Evolutionary conservation across 2,113 vertebrate genomes (phyloP).

Genomic region (Cyanistes caeruleus): DNA sequence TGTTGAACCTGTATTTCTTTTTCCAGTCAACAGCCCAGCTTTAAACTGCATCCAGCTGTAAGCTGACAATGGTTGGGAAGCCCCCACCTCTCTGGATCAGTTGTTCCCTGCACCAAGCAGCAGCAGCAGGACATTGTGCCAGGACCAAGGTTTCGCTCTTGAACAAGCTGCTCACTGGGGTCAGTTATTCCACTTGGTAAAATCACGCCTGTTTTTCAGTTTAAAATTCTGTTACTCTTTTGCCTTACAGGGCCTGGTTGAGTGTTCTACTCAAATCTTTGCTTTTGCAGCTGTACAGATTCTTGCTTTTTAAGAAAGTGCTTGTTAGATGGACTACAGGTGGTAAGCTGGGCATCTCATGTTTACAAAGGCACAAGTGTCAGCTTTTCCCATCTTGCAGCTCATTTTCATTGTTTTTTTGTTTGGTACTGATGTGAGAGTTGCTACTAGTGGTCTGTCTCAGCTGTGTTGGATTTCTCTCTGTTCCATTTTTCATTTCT

Average conservation of each 20-base stretch:
- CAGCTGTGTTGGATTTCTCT: not conserved
- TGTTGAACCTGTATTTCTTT: not conserved
- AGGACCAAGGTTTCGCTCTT: not conserved
- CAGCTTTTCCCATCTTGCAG: not conserved
- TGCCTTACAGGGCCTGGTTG: not conserved
- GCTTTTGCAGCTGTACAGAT: not conserved
- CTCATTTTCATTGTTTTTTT: not conserved
- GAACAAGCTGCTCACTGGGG: not conserved
- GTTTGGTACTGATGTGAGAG: not conserved
- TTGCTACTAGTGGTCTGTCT: not conserved
- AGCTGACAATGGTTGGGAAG: not conserved
- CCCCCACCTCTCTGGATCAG: too few species aligned
- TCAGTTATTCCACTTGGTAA: not conserved
- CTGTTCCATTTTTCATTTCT: not conserved
- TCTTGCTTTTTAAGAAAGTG: not conserved
- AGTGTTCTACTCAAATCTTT: not conserved
- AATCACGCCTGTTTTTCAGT: not conserved
- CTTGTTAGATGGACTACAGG: not conserved
- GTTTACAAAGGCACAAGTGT: not conserved
- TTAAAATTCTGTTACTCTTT: not conserved
- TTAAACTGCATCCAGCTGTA: not conserved
- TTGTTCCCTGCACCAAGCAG: not conserved
- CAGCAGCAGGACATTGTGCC: not conserved
- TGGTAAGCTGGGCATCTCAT: not conserved
- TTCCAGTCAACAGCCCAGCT: not conserved